A percentile compares a stretch with the other conserved stretches of the same genome.
These are phyloP conservation scores for Drosophila helvetica DNA, from an alignment of 2,888 invertebrate genomes.

Conservation along the genomic window DNA sequence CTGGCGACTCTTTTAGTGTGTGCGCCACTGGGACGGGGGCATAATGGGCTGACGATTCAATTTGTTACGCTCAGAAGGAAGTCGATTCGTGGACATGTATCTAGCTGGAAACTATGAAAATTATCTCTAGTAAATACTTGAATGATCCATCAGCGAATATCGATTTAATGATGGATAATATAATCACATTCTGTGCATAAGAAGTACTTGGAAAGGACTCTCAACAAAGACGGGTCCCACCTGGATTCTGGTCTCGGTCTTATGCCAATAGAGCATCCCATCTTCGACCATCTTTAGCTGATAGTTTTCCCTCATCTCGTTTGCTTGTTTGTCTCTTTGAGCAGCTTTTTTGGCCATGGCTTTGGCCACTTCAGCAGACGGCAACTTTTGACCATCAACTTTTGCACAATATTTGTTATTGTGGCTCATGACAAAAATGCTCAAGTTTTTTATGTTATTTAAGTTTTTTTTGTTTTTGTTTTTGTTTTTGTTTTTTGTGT, in stretches of 20 bases:
- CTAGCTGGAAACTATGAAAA: too few species aligned
- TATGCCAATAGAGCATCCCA: neutral
- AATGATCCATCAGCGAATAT: too few species aligned
- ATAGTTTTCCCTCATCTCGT: neutral
- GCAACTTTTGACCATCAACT: slow-evolving; percentile 61
- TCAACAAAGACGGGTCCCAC: too few species aligned
- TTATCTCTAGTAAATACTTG: too few species aligned
- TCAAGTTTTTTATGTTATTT: slow-evolving; percentile 23
- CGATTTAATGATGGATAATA: too few species aligned
- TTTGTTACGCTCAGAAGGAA: slow-evolving; percentile 39
- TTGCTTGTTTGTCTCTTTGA: slow-evolving; percentile 30
- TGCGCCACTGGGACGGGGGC: slow-evolving; percentile 5
- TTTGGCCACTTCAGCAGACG: slow-evolving; percentile 54
- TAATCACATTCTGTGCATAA: too few species aligned
- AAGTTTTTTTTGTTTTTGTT: slow-evolving; percentile 18
- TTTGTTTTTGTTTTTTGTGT: slow-evolving; percentile 36
- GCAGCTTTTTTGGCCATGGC: slow-evolving; percentile 64
- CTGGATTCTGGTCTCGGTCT: too few species aligned
- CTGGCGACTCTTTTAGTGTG: slow-evolving; percentile 9
- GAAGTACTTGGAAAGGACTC: too few species aligned
- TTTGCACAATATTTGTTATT: slow-evolving; percentile 37
- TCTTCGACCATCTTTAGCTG: neutral
- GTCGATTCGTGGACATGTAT: neutral
- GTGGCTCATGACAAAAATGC: slow-evolving; percentile 31
- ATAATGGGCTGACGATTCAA: slow-evolving; percentile 53